These are phyloP conservation scores for Sebastes matsubarae DNA, from an alignment of 2,797 vertebrate species.

Conservation along the genomic window DNA sequence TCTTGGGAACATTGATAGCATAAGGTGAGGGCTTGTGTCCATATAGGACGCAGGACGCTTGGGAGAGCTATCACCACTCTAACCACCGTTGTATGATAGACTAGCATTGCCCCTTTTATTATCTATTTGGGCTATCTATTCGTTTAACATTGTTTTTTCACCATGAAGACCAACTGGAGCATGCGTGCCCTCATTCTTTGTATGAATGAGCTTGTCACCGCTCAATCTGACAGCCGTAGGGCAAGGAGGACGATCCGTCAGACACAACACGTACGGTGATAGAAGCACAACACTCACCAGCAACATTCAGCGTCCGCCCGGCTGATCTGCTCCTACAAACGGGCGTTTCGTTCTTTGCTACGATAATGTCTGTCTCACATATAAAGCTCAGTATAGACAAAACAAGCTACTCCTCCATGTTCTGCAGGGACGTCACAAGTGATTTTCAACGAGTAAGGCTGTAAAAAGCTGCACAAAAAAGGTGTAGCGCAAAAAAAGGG, in stretches of 20 bases:
- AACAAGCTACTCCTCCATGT: not conserved
- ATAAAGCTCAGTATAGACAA: not conserved
- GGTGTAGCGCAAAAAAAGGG: no score
- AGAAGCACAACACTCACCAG: not conserved
- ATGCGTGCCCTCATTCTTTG: not conserved
- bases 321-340: not conserved
- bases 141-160: no score
- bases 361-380: not conserved
- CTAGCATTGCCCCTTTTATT: no score
- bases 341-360: not conserved
- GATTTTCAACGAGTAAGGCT: not conserved
- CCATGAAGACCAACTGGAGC: not conserved
- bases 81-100: no score
- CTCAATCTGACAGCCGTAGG: not conserved
- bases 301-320: no score
- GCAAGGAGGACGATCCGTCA: not conserved
- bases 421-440: no score
- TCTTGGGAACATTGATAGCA: not conserved
- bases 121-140: no score
- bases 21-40: not conserved
- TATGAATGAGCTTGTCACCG: not conserved
- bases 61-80: no score
- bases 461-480: no score
- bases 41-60: not conserved
- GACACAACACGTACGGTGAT: not conserved